phyloP scores from a whole-genome alignment of 2,113 vertebrate species.

The Orcinus orca region DNA sequence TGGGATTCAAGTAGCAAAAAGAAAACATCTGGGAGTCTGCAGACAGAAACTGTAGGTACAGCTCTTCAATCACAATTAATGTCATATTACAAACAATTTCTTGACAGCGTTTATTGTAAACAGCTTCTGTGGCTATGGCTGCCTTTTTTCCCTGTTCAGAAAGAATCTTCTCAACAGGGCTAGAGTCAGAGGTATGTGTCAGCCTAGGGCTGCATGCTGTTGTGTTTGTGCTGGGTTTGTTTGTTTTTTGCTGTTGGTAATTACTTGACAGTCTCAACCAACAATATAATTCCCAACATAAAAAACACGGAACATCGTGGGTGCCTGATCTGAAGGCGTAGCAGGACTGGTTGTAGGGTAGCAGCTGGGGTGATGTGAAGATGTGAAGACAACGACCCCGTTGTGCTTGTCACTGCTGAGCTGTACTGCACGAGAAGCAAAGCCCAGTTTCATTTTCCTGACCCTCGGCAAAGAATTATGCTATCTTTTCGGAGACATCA shows the following conservation, averaged over 20 bases:
- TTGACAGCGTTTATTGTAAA: not conserved
- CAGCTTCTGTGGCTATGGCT: not conserved
- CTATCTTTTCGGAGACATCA: not conserved
- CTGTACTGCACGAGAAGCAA: not conserved
- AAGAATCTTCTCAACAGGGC: not conserved
- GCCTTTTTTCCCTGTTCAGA: not conserved
- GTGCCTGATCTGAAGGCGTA: too few relatives aligned
- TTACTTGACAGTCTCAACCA: not conserved
- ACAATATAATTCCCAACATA: not conserved
- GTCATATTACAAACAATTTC: not conserved
- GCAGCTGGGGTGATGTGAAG: not conserved
- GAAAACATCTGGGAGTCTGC: not conserved
- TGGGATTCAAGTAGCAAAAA: not conserved
- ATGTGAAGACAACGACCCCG: not conserved
- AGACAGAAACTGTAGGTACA: not conserved
- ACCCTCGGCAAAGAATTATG: not conserved
- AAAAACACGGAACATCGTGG: not conserved
- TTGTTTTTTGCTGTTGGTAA: not conserved
- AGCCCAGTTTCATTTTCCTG: not conserved
- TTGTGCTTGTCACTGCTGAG: not conserved
- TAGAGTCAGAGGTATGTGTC: not conserved
- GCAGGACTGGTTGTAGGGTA: not conserved
- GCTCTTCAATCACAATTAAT: not conserved
- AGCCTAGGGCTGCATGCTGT: not conserved
- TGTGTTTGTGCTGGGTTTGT: not conserved